These are phyloP conservation scores for Peucedramus taeniatus DNA, from an alignment of 2,113 vertebrate species.

Conservation along the genomic window DNA sequence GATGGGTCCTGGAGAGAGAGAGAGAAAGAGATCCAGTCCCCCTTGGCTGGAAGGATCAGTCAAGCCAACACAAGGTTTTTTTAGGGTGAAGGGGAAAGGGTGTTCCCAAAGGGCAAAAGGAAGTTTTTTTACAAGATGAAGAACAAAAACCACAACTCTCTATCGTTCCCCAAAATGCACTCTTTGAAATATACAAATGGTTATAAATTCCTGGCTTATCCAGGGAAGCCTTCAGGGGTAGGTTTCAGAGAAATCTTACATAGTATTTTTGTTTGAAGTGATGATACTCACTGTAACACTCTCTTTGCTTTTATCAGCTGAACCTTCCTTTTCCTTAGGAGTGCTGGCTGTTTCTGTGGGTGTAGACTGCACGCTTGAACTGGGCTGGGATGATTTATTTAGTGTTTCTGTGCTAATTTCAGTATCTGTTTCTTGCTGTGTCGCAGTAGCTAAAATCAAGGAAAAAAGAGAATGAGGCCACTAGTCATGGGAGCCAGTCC, in stretches of 20 bases:
- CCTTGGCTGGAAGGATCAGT: constrained; percentile 54
- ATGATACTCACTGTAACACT: constrained; percentile 76
- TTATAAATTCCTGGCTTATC: background rate
- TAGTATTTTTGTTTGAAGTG: background rate
- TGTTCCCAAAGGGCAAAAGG: background rate
- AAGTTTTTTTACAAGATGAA: background rate
- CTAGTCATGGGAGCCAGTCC: background rate
- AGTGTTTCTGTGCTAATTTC: constrained; percentile 81
- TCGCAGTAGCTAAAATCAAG: constrained; percentile 81
- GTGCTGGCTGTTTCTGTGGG: constrained; percentile 72
- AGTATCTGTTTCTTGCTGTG: constrained; percentile 89
- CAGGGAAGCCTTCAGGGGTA: background rate
- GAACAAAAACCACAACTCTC: background rate
- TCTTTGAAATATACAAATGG: background rate
- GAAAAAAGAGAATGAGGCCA: background rate
- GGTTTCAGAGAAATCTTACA: background rate
- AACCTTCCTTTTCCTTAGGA: constrained; percentile 83
- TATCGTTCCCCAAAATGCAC: background rate
- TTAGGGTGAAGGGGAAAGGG: background rate
- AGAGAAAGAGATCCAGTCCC: constrained; percentile 61
- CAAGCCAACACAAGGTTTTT: constrained; percentile 35
- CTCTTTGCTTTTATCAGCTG: constrained; percentile 88
- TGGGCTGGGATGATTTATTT: constrained; percentile 79
- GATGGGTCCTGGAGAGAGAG: constrained; percentile 63
- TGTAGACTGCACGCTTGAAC: constrained; percentile 76